phyloP scores from a whole-genome alignment of 2,113 vertebrate species.

The Lucifuga dentata region DNA sequence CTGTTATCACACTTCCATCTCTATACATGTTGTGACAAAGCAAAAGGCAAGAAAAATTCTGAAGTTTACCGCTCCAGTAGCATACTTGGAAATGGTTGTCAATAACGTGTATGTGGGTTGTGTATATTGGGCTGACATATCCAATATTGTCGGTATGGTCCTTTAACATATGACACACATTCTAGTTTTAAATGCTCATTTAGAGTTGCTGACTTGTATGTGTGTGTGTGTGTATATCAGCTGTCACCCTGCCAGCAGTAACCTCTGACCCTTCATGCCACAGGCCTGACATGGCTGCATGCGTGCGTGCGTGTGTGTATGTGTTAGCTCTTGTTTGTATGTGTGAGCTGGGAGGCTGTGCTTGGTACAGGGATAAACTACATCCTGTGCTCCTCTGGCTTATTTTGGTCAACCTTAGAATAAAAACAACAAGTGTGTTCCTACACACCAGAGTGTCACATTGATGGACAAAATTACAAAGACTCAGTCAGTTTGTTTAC shows the following conservation, averaged over 20 bases:
- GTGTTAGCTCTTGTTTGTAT: conserved; percentile 1
- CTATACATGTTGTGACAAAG: neutral
- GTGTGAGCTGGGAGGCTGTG: neutral
- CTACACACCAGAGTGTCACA: too few relatives aligned
- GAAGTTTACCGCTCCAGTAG: too few relatives aligned
- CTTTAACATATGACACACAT: neutral
- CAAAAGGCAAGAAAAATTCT: too few relatives aligned
- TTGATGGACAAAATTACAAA: neutral
- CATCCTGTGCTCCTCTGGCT: too few relatives aligned
- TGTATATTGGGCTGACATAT: too few relatives aligned
- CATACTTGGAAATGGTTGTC: too few relatives aligned
- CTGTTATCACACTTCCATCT: too few relatives aligned
- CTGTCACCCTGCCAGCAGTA: conserved; percentile 31
- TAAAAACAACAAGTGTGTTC: neutral
- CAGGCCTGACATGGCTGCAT: conserved; percentile 43
- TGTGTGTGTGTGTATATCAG: conserved; percentile 18
- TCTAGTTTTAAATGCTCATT: conserved; percentile 4
- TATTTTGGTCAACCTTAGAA: conserved; percentile 9
- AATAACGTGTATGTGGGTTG: too few relatives aligned
- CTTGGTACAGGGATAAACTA: too few relatives aligned
- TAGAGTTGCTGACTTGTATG: conserved; percentile 24
- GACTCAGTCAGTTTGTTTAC: too few relatives aligned
- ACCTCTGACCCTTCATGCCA: conserved; percentile 42
- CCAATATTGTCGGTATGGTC: too few relatives aligned
- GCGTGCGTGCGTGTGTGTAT: conserved; percentile 5